These are phyloP conservation scores for Alloscopus bannaensis DNA, from an alignment of 2,888 invertebrate genomes.

Conservation along the genomic window DNA sequence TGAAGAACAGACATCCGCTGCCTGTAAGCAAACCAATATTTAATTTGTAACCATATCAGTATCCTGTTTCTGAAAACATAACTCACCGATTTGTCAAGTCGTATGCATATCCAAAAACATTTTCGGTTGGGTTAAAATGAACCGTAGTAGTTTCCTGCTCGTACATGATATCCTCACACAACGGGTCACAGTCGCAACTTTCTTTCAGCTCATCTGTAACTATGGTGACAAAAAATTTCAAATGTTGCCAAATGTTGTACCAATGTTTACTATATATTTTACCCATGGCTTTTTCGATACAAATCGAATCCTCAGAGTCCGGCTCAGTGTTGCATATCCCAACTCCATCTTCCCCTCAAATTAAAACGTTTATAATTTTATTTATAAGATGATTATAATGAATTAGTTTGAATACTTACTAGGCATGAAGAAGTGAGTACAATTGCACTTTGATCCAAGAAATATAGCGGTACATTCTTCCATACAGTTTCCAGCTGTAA, in stretches of 20 bases:
- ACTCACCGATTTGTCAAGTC: background rate
- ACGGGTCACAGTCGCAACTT: background rate
- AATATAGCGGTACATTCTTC: conserved; percentile 3
- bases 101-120: background rate
- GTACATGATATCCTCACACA: background rate
- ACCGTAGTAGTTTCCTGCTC: background rate
- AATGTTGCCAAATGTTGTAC: background rate
- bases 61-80: no score
- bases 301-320: background rate
- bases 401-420: background rate
- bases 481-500: conserved; percentile 11
- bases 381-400: background rate
- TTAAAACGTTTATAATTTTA: background rate
- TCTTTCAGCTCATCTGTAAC: background rate
- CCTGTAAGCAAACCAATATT: background rate
- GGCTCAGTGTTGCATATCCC: background rate
- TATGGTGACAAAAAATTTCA: background rate
- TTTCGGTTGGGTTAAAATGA: background rate
- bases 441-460: background rate
- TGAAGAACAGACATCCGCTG: background rate
- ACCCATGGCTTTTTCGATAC: background rate
- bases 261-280: background rate
- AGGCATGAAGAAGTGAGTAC: conserved; percentile 5
- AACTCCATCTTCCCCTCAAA: background rate
- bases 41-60: background rate